Evolutionary conservation across 2,113 vertebrate species (phyloP), one percentile per base, ranked within the genome.

Genomic region (Gobio gobio): DNA sequence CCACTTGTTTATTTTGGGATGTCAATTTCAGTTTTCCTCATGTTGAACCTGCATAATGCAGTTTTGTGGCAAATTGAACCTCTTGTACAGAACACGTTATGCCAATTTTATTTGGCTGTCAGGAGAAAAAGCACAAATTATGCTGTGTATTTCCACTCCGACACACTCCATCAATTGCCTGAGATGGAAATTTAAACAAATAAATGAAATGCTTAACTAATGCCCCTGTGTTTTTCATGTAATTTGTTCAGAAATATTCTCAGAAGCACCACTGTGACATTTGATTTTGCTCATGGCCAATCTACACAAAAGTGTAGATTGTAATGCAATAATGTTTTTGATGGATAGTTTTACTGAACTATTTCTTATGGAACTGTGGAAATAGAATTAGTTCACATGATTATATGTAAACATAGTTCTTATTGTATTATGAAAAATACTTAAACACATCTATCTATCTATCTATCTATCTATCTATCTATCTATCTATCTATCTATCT

Each of bases 91-190:
- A 82, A 82, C 63, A 82, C 10, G 10, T 68, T 68, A 68, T 82
- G 79, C 79, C 79, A 68, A 82, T 82, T 82, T 82, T 33, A 82
- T 68, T 29, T 68, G 43, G 45, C 45, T 82, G 79, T 68, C 63
- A 54, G 47, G 20, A 49, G 24, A 49, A 29, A 80, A 68, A 54
- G 10, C 40, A 29, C 14, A 82, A 82, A 66, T 82, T 29, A 82
- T 68, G 18, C 43, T 51, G 63, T 22, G 8, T 64, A 82, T 82
- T 68, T 82, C 63, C 79, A 66, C 79, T 26, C 63, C 0, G 59
- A 64, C 40, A 66, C 78, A 49, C 24, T 80, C 43, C 61, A 82
- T 68, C 63, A 68, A 63, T 33, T 29, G 24, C 79, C 45, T 8
- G 63, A 47, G 45, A 82, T 82, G 61, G 10, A 82, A 82, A 82